These are phyloP conservation scores for Villa cingulata DNA, from an alignment of 2,888 invertebrate genomes.

Conservation along the genomic window DNA sequence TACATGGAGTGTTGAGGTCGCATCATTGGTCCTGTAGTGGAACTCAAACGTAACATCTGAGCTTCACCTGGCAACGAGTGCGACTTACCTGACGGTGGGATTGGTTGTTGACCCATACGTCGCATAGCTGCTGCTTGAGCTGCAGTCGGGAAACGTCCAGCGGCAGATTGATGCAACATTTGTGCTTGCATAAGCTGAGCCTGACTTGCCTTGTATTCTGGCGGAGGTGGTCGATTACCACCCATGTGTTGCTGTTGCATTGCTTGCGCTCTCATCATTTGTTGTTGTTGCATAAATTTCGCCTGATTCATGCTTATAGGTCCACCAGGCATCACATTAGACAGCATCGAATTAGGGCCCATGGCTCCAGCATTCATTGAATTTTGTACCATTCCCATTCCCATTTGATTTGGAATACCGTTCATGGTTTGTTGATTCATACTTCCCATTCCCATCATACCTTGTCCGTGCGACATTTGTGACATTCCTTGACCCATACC, in stretches of 20 bases:
- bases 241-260: slow-evolving; percentile 39
- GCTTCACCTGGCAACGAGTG: background rate
- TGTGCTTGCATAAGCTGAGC: slow-evolving; percentile 39
- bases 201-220: slow-evolving; percentile 62
- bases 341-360: slow-evolving; percentile 18
- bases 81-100: slow-evolving; percentile 50
- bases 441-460: slow-evolving; percentile 13
- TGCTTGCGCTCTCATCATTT: slow-evolving; percentile 43
- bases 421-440: slow-evolving; percentile 13
- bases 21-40: slow-evolving; percentile 48
- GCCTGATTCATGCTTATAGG: slow-evolving; percentile 40
- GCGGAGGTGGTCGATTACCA: slow-evolving; percentile 60
- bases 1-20: slow-evolving; percentile 47
- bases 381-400: slow-evolving; percentile 16
- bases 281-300: slow-evolving; percentile 54
- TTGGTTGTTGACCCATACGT: slow-evolving; percentile 54
- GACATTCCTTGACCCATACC: slow-evolving; percentile 22
- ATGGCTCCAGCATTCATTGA: slow-evolving; percentile 24
- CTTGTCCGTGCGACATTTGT: slow-evolving; percentile 17
- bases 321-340: slow-evolving; percentile 15
- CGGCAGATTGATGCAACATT: slow-evolving; percentile 39
- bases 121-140: slow-evolving; percentile 43
- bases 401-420: slow-evolving; percentile 17
- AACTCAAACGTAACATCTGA: background rate
- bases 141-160: slow-evolving; percentile 40